Evolutionary conservation across 2,888 invertebrate species (phyloP).

Genomic region (Nephrotoma flavescens): DNA sequence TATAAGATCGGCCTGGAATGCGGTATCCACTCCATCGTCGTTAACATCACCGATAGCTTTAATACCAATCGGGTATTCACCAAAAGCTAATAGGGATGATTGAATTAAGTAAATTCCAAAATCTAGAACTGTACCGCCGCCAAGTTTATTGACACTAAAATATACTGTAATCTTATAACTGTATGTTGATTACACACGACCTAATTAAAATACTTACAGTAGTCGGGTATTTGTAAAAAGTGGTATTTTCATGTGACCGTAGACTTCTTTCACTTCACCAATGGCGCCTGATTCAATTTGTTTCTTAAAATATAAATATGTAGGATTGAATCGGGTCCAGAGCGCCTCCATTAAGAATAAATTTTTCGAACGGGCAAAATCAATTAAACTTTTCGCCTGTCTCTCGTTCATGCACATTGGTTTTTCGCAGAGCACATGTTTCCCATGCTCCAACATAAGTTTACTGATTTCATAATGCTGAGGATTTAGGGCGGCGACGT

Average conservation of each 20-base stretch:
- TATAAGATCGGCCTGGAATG: conserved; percentile 21
- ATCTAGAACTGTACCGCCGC: conserved; percentile 66
- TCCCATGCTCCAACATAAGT: conserved; percentile 63
- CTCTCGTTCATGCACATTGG: conserved; percentile 68
- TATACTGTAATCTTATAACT: not conserved
- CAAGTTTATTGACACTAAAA: conserved; percentile 45
- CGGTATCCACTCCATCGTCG: conserved; percentile 52
- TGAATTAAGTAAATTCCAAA: conserved; percentile 65
- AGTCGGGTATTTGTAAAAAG: conserved; percentile 39
- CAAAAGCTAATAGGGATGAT: conserved; percentile 52
- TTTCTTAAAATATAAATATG: conserved; percentile 51
- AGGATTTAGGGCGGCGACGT: conserved; percentile 64
- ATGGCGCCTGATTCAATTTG: conserved; percentile 48
- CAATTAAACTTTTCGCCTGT: conserved; percentile 53
- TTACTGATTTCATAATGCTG: conserved; percentile 56
- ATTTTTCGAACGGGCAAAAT: conserved; percentile 52
- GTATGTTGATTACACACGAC: no score
- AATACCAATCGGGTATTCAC: conserved; percentile 52
- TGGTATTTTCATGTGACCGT: conserved; percentile 52
- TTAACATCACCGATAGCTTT: conserved; percentile 54
- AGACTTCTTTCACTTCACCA: conserved; percentile 54
- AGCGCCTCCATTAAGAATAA: conserved; percentile 77
- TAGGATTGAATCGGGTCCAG: conserved; percentile 76
- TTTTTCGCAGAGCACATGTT: conserved; percentile 84
- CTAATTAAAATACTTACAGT: conserved; percentile 4